Percentiles rank a stretch among this genome's conserved stretches.
phyloP scores from a whole-genome alignment of 2,888 invertebrate genomes.

The Drosophila macrospina region DNA sequence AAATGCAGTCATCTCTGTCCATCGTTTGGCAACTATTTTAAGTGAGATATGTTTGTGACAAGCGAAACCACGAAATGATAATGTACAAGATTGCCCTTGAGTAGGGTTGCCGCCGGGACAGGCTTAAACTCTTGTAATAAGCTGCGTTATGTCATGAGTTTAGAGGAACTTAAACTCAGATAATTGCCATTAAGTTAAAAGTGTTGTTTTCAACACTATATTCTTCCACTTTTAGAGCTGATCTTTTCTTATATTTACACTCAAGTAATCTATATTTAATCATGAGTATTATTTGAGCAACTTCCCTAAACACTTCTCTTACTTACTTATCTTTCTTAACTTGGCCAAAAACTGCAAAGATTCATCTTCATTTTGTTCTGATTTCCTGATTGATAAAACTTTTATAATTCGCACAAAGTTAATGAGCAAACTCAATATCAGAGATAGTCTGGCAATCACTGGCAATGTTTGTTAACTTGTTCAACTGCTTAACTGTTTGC shows the following conservation, averaged over 20 bases:
- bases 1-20: slow-evolving; percentile 8
- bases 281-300: too few relatives aligned
- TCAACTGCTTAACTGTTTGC: slow-evolving; percentile 6
- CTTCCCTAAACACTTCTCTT: too few relatives aligned
- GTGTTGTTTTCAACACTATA: too few relatives aligned
- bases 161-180: too few relatives aligned
- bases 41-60: slow-evolving; percentile 40
- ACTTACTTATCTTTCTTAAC: too few relatives aligned
- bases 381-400: too few relatives aligned
- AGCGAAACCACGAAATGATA: slow-evolving; percentile 31
- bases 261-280: too few relatives aligned
- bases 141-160: too few relatives aligned
- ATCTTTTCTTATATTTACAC: not conserved
- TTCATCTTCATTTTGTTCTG: too few relatives aligned
- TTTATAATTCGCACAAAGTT: too few relatives aligned
- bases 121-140: not conserved
- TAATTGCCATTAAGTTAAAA: too few relatives aligned
- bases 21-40: slow-evolving; percentile 23
- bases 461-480: not conserved
- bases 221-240: not conserved
- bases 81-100: slow-evolving; percentile 51
- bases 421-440: not conserved
- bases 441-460: not conserved
- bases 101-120: slow-evolving; percentile 40
- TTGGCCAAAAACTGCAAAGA: too few relatives aligned